Percentiles rank a stretch among this genome's conserved stretches.
phyloP scores from a whole-genome alignment of 2,113 vertebrate species.

The Coturnix japonica region DNA sequence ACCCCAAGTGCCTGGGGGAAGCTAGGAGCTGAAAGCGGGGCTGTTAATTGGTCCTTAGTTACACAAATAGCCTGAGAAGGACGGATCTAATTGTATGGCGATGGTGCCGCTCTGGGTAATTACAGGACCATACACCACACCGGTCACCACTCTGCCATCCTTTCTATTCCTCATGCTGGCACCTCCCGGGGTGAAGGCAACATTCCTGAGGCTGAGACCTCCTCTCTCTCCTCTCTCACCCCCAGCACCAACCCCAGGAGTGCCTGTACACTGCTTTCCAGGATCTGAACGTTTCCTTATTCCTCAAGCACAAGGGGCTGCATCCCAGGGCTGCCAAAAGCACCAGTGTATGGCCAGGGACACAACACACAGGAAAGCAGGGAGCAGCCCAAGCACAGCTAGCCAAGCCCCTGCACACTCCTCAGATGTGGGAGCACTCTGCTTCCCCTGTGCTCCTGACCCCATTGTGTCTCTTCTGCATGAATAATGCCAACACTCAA shows the following conservation, averaged over 20 bases:
- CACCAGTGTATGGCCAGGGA: neutral
- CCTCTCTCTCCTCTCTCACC: neutral
- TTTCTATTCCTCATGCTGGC: neutral
- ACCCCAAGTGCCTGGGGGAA: neutral
- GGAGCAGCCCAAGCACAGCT: neutral
- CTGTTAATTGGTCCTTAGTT: neutral
- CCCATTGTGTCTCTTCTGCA: slow-evolving; percentile 34
- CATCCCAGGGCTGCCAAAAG: neutral
- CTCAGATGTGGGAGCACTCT: accelerated
- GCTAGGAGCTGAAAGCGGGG: neutral
- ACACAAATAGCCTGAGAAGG: neutral
- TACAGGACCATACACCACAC: neutral
- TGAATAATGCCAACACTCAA: neutral
- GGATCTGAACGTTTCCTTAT: neutral
- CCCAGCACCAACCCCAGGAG: neutral
- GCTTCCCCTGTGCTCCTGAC: neutral
- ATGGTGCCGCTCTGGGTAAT: neutral
- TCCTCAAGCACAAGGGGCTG: accelerated
- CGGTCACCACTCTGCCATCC: neutral
- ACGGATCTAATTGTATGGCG: neutral
- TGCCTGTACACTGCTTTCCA: accelerated
- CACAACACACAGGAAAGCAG: neutral
- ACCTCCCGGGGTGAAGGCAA: neutral
- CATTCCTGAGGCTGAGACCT: accelerated
- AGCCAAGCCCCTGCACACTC: accelerated